Percentiles rank a stretch among this genome's conserved stretches.
Evolutionary conservation across 2,888 invertebrate genomes (phyloP).

Genomic region (Eumerus sabulonum): DNA sequence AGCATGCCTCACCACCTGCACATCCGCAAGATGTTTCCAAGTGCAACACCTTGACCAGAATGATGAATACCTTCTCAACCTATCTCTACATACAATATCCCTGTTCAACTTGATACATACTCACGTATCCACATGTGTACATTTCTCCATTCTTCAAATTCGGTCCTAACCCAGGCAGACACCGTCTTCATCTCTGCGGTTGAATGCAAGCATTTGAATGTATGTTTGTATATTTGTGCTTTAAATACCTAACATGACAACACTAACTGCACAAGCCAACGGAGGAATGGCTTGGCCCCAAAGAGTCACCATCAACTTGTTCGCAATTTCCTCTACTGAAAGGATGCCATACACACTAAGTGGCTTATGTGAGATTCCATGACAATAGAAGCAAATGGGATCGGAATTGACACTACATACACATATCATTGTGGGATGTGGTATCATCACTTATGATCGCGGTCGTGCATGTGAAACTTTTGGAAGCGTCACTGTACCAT

Average conservation of each 20-base stretch:
- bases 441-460: constrained; percentile 13
- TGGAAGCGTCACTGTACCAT: constrained; percentile 53
- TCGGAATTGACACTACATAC: constrained; percentile 54
- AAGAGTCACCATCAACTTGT: constrained; percentile 55
- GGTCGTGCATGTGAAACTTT: constrained; percentile 48
- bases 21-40: constrained; percentile 64
- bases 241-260: constrained; percentile 24
- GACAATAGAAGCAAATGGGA: constrained; percentile 61
- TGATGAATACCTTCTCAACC: constrained; percentile 47
- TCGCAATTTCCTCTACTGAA: constrained; percentile 57
- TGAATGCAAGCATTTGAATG: neutral
- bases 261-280: constrained; percentile 11
- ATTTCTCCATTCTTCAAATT: neutral
- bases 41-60: constrained; percentile 62
- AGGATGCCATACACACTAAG: constrained; percentile 64
- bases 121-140: no score
- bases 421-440: constrained; percentile 47
- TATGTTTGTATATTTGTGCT: constrained; percentile 5
- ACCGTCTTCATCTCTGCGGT: neutral
- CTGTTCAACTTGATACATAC: no score
- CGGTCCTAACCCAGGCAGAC: neutral
- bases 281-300: constrained; percentile 32
- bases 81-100: no score
- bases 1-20: constrained; percentile 64
- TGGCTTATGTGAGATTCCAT: constrained; percentile 61